Percentiles rank a stretch among this genome's conserved stretches.
phyloP scores from a whole-genome alignment of 2,113 vertebrate genomes.

The Cinclus cinclus region DNA sequence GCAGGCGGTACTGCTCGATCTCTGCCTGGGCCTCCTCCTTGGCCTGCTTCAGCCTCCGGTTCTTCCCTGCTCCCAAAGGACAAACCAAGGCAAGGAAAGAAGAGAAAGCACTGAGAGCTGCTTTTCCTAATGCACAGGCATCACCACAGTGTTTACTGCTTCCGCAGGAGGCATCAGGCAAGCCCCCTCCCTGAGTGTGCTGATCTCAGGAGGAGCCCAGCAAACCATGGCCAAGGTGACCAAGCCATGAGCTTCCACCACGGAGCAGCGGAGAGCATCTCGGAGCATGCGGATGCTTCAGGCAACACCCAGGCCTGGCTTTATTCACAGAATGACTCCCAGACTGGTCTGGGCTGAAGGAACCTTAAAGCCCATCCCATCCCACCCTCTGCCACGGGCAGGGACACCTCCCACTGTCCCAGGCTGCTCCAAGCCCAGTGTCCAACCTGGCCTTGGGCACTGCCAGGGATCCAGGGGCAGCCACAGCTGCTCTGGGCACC shows the following conservation, averaged over 20 bases:
- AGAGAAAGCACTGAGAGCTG: accelerated
- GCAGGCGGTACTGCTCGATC: constrained; percentile 95
- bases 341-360: neutral
- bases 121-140: accelerated
- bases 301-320: neutral
- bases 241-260: accelerated
- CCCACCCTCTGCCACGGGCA: neutral
- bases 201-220: neutral
- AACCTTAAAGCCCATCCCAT: accelerated
- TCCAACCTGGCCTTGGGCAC: neutral
- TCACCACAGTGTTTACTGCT: neutral
- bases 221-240: accelerated
- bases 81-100: neutral
- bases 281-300: accelerated
- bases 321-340: neutral
- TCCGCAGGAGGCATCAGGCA: neutral
- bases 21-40: constrained; percentile 98
- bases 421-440: neutral
- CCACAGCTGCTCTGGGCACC: neutral
- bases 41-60: constrained; percentile 93
- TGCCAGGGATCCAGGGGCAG: neutral
- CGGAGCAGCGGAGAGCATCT: accelerated
- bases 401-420: neutral
- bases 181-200: neutral
- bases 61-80: constrained; percentile 83